Base-by-base conservation (phyloP, 2,888 invertebrate genomes). In the Drosophila testacea region DNA sequence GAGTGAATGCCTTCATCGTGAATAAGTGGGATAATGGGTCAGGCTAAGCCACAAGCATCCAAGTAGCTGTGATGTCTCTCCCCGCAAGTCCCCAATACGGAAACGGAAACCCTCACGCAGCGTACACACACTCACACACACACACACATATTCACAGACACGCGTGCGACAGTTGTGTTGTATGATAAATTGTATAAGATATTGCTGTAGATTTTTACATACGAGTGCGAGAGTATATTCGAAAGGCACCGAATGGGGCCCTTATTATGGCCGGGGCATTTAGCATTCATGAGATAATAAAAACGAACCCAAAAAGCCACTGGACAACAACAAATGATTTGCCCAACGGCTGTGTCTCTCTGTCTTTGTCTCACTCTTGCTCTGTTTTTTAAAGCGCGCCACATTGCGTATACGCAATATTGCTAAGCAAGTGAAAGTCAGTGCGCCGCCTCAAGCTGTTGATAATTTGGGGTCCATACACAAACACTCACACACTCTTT, bases 221-320 rank as follows among this genome's bases (percentile, higher is more conserved):
- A 77, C 75, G 67, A 69, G 41, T 60, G 39, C 48, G 47, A 59
- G 66, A 56, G 32, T 22, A 28, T 50, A 67, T 62, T 55, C 38
- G 6, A 46, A 55, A 55, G 55, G 27, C 54, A 52, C 63, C 67
- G 59, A 51, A 50, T 71, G 65, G 71, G 51, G 59, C 41, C 41
- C 64, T 69, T 78, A 76, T 81, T 81, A 79, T 81, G 69, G 66
- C 73, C 57, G 52, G 74, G 79, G 83, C 88, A 87, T 86, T 89
- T 88, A 83, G 81, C 86, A 89, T 86, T 87, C 86, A 89, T 84
- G 88, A 89, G 88, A 88, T 86, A 86, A 89, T 86, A 86, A 89
- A 82, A 80, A 69, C 69, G 64, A 69, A 61, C 68, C 71, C 66
- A 66, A 70, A 57, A 81, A 71, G 64, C 81, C 66, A 81, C 86